Evolutionary conservation across 53 echinoderm and acorn worm species (phyloP), one percentile per base, ranked within the genome.

Genomic region (Hippasteria phrygiana): DNA sequence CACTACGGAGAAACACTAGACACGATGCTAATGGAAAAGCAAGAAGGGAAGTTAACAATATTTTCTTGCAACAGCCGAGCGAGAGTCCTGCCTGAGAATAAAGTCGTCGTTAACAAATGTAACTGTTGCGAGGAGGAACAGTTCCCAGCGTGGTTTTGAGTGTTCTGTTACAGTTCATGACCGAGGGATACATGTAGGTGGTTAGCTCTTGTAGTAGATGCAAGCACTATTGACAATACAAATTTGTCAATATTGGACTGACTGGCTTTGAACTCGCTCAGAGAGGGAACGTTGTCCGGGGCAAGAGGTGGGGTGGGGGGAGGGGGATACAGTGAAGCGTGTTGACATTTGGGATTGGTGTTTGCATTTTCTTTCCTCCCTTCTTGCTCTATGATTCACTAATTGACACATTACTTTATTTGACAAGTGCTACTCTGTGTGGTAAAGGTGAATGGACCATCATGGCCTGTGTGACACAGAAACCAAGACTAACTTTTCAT

Each of bases 81-180:
- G n/a, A n/a, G n/a, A n/a, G n/a, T 47, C 11, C 16, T 24, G 0
- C 28, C n/a, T 3, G 5, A 14, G 2, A 6, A n/a, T 29, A 7
- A 9, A 28, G 42, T 3, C 45, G 24, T n/a, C 26, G 28, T 46
- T n/a, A n/a, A n/a, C n/a, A 16, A 12, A 13, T 32, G 77, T 80
- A 56, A 62, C 39, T 80, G 22, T 64, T 2, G 34, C 24, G 18
- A 81, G 65, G 39, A 81, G 65, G 65, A 81, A 81, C 81, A 81
- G 63, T 43, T 46, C 10, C 56, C 37, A 56, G 63, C 16, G 65
- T 12, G 16, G 37, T 45, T 46, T 43, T 7, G 43, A 81, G 81
- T 64, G 63, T 81, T 55, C 43, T 38, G 18, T 81, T 81, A 42
- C 65, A 38, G 81, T 81, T 81, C 81, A 45, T 81, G 81, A 81